Evolutionary conservation across 92 coral and sea anemone species (phyloP).

Genomic region (Paragorgia papillata): DNA sequence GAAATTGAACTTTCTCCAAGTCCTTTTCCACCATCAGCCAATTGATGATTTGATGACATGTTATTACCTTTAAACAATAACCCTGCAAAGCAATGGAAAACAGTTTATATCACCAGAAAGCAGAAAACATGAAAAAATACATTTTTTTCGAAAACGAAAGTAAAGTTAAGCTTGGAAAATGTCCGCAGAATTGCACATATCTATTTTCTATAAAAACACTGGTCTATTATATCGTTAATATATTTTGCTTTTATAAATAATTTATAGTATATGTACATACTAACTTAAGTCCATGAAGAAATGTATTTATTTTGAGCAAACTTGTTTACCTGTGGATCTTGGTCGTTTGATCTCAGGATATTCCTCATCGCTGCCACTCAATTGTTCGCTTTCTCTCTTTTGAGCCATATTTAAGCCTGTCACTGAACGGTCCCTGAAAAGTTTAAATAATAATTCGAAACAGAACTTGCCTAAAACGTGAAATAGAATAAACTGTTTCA

Average conservation of each 20-base stretch:
- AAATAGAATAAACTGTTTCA: neutral
- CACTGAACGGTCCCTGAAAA: neutral
- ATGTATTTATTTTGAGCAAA: neutral
- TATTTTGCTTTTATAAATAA: no score
- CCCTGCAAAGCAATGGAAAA: neutral
- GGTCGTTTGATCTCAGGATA: neutral
- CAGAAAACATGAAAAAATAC: no score
- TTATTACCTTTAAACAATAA: neutral
- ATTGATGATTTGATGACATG: neutral
- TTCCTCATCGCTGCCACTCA: slow-evolving; percentile 28
- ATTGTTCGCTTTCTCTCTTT: slow-evolving; percentile 10
- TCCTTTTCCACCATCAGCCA: neutral
- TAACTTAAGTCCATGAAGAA: no score
- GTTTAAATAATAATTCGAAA: neutral
- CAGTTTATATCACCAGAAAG: no score
- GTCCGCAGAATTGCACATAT: no score
- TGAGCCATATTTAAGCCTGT: slow-evolving; percentile 18
- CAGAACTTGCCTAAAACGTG: slow-evolving; percentile 1
- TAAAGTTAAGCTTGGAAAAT: no score
- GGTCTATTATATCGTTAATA: no score
- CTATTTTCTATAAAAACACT: no score
- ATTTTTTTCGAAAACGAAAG: no score
- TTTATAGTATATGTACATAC: no score
- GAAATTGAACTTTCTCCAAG: neutral
- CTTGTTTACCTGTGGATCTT: neutral